A percentile compares a stretch with the other conserved stretches of the same genome.
Conservation (phyloP, 2,888 invertebrate species). For the Hoplodrina blanda region DNA sequence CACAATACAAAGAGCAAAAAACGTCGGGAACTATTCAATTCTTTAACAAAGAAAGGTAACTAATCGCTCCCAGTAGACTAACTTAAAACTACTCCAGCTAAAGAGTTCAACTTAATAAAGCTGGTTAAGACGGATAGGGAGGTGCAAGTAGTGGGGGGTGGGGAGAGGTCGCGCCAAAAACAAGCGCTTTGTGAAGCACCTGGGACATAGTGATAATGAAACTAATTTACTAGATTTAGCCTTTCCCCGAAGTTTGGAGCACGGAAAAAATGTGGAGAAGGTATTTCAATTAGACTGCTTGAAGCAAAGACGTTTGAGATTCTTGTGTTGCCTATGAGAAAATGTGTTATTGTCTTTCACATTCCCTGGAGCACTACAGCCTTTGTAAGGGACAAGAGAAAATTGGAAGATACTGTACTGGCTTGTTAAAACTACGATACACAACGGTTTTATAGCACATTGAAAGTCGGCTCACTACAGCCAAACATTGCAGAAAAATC, state of each 20-base stretch:
- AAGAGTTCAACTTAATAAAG: conserved; percentile 76
- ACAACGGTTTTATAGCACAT: neutral
- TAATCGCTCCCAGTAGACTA: conserved; percentile 62
- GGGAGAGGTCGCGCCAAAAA: conserved; percentile 64
- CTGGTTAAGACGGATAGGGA: conserved; percentile 66
- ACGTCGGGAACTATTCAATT: conserved; percentile 55
- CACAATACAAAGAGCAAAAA: conserved; percentile 59
- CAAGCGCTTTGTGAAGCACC: conserved; percentile 71
- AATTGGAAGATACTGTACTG: neutral
- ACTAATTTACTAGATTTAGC: conserved; percentile 78
- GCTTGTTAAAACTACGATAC: neutral
- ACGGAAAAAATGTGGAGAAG: conserved; percentile 51
- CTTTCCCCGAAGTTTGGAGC: conserved; percentile 35
- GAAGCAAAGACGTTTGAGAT: neutral
- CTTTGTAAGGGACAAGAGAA: neutral
- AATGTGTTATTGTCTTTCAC: conserved; percentile 24
- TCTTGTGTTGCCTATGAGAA: conserved; percentile 10
- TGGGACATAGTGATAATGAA: conserved; percentile 77
- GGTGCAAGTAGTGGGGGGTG: conserved; percentile 28
- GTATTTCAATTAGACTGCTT: conserved; percentile 45
- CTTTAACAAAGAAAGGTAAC: conserved; percentile 64
- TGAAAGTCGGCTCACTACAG: too few species aligned
- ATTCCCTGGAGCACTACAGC: neutral
- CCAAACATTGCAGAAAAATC: too few species aligned
- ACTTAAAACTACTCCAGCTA: conserved; percentile 69